Base-by-base conservation (phyloP, 1,140 invertebrate genomes). In the Drosophila leontia region DNA sequence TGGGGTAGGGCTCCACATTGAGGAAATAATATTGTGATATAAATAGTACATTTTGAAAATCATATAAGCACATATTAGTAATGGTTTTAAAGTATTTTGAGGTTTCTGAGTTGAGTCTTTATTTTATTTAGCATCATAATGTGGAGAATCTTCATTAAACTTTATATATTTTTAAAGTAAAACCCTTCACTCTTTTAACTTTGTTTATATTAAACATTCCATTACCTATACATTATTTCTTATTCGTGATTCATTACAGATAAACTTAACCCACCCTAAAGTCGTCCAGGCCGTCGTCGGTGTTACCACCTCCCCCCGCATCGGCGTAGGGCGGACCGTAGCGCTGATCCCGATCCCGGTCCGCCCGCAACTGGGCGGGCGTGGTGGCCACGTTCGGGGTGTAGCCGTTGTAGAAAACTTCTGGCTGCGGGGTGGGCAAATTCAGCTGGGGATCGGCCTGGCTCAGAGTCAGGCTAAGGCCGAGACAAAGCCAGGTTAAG, bases 371-470 rank as follows among this genome's bases (percentile, higher is more conserved):
- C 53, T 92, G 91, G 39, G 82, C 78, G 13, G 87, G 91, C 29
- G 84, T 92, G 29, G 90, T 86, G 34, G 81, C 85, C 71, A 82
- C 74, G 39, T 80, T 80, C 12, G 87, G 91, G 57, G 91, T 82
- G 42, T 91, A 91, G 7, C 91, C 90, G 62, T 92, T 92, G 50
- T 86, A 91, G 53, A 57, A 81, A 23, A 91, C 62, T 35, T 92
- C 83, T 0, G 92, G 88, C 12, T 78, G 78, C 7, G 88, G 85
- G 4, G 94, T 94, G 7, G 94, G 94, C 41, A 94, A 78, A 78
- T 94, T 94, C 41, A 95, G 82, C 72, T 95, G 94, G 1, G 94
- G 94, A 57, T 57, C 60, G 29, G 75, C 85, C 26, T 26, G 48
- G 37, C 58, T 50, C 8, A 76, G 45, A 45, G 51, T 45, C 19